Evolutionary conservation across 2,113 vertebrate species (phyloP).

Genomic region (Pseudorhombus dupliciocellatus): DNA sequence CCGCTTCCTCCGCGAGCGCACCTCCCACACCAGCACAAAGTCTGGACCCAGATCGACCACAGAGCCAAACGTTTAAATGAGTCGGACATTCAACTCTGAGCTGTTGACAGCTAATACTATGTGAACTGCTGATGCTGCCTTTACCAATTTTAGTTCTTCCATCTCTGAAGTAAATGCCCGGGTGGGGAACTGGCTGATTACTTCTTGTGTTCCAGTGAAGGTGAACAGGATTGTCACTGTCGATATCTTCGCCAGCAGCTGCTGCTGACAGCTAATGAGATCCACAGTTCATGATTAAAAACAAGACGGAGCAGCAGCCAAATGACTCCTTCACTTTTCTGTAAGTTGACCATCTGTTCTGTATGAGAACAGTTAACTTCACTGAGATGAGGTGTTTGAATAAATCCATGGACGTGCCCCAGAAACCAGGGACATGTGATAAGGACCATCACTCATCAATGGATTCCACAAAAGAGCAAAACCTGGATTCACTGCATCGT

Average conservation of each 20-base stretch:
- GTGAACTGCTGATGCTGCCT: not conserved
- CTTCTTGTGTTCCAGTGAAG: slow-evolving; percentile 37
- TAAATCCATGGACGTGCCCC: slow-evolving; percentile 3
- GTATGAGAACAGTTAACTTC: slow-evolving; percentile 4
- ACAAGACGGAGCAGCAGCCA: not conserved
- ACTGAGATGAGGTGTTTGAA: slow-evolving; percentile 8
- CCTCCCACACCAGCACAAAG: slow-evolving; percentile 84
- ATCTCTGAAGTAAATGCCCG: slow-evolving; percentile 81
- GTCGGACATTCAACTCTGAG: not conserved
- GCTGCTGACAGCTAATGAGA: slow-evolving; percentile 65
- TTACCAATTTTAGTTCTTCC: slow-evolving; percentile 80
- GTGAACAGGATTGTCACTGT: slow-evolving; percentile 59
- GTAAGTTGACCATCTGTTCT: not conserved
- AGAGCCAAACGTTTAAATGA: not conserved
- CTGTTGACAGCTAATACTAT: not conserved
- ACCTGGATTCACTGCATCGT: slow-evolving; percentile 15
- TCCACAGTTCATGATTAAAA: slow-evolving; percentile 8
- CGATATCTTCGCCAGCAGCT: slow-evolving; percentile 32
- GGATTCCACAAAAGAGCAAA: not conserved
- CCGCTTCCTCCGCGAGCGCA: slow-evolving; percentile 73
- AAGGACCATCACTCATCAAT: slow-evolving; percentile 15
- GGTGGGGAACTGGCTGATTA: slow-evolving; percentile 31
- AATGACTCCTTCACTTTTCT: not conserved
- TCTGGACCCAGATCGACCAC: slow-evolving; percentile 54
- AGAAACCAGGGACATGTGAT: slow-evolving; percentile 31